These are phyloP conservation scores for Trissoscelio sp. DNA, from an alignment of 2,888 invertebrate species.

Conservation along the genomic window DNA sequence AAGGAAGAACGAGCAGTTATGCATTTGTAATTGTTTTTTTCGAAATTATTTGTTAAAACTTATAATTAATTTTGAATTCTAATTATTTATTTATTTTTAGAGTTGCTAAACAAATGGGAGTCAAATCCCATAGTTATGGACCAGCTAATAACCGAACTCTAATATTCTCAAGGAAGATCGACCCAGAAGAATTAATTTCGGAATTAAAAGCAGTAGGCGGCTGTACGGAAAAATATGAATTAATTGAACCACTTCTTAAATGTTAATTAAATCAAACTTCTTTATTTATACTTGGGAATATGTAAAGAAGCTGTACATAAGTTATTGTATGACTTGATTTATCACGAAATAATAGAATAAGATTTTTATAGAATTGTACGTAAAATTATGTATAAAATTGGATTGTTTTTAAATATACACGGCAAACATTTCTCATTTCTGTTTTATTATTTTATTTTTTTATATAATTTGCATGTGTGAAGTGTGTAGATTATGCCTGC, in stretches of 20 bases:
- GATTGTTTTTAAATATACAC: too few species aligned
- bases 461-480: too few species aligned
- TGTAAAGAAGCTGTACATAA: too few species aligned
- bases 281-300: too few species aligned
- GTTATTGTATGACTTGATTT: too few species aligned
- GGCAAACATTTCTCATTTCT: too few species aligned
- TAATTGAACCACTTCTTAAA: conserved; percentile 83
- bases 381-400: too few species aligned
- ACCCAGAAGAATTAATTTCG: conserved; percentile 83
- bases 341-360: too few species aligned
- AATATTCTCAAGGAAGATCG: conserved; percentile 84
- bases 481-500: too few species aligned
- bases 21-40: conserved; percentile 83
- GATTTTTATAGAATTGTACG: too few species aligned
- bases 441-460: too few species aligned
- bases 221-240: conserved; percentile 84
- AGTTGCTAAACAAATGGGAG: conserved; percentile 82
- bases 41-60: not conserved
- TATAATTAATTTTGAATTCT: not conserved
- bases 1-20: conserved; percentile 87
- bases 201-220: conserved; percentile 84
- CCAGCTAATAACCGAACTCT: conserved; percentile 83
- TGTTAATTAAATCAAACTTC: too few species aligned
- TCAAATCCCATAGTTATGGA: conserved; percentile 85
- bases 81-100: conserved; percentile 73